phyloP scores from a whole-genome alignment of 2,888 invertebrate species.

The Drosophila fungiperda region DNA sequence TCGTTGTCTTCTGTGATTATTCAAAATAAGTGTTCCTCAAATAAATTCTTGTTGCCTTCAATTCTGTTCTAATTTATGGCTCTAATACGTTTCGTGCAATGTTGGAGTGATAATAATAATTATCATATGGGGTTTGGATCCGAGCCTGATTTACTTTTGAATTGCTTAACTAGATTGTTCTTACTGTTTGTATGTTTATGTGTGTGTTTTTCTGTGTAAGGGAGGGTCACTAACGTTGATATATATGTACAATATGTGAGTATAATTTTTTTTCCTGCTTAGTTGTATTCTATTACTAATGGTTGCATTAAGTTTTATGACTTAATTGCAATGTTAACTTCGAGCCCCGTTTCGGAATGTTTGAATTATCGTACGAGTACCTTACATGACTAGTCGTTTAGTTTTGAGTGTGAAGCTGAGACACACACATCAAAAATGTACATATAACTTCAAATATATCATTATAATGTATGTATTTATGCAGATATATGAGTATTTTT shows the following conservation, averaged over 20 bases:
- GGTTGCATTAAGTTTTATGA: constrained; percentile 55
- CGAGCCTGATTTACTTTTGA: constrained; percentile 35
- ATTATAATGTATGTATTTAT: constrained; percentile 27
- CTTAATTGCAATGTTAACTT: constrained; percentile 84
- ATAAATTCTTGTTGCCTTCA: constrained; percentile 62
- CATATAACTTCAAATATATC: constrained; percentile 34
- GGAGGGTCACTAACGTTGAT: constrained; percentile 33
- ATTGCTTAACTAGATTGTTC: constrained; percentile 36
- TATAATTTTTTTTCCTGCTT: constrained; percentile 30
- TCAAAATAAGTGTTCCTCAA: constrained; percentile 64
- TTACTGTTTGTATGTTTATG: constrained; percentile 5
- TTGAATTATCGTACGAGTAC: constrained; percentile 54
- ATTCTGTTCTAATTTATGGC: constrained; percentile 28
- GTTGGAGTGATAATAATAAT: constrained; percentile 33
- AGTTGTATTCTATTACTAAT: constrained; percentile 42
- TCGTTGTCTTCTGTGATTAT: constrained; percentile 70
- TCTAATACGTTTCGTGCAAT: constrained; percentile 30
- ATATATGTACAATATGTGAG: constrained; percentile 52
- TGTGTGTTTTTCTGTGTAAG: constrained; percentile 19
- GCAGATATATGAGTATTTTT: constrained; percentile 39
- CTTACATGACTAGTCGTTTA: constrained; percentile 62
- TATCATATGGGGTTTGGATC: constrained; percentile 16
- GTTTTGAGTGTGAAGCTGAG: constrained; percentile 23
- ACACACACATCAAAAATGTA: constrained; percentile 44
- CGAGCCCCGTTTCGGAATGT: constrained; percentile 80